Evolutionary conservation across 1,140 invertebrate species (phyloP), one percentile per base, ranked within the genome.

Genomic region (Lanistes nyassanus): DNA sequence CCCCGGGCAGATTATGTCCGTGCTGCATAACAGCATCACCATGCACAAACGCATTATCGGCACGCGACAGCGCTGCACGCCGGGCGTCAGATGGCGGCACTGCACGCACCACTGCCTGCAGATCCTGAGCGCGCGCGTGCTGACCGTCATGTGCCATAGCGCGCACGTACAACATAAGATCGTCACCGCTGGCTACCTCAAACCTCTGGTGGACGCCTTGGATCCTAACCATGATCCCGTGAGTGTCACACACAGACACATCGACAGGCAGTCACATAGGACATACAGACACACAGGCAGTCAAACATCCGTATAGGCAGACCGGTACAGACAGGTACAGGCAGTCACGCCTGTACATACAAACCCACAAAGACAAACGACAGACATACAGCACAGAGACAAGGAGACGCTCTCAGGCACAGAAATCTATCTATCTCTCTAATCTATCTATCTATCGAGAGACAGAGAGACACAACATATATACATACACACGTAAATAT

Each of bases 21-120:
- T 92, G 53, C 88, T 94, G 34, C 93, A 93, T 84, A 93, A 94
- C 82, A 91, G 92, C 26, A 92, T 94, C 56, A 93, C 93, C 6
- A 90, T 93, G 86, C 92, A 93, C 82, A 93, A 93, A 80, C 83
- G 93, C 74, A 92, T 92, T n/a, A 92, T 92, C 9, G 93, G 92
- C 31, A 91, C 91, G 60, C 90, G 91, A 75, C 91, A 92, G 77
- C 91, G 91, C 79, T 93, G 92, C 83, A 91, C 92, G 56, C 92
- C 92, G 39, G 90, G 89, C 74, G 86, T 84, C 76, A 91, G 93
- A 81, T 91, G 91, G 88, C 90, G 92, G 13, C 90, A 91, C 77
- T 94, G 93, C 85, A 92, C 91, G 77, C 91, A 93, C 78, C 93
- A 94, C 84, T 94, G 93, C 85, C 89, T 93, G 31, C 93, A 93